Conservation (phyloP, 2,797 vertebrate genomes). For the Cercopithecus neglectus region DNA sequence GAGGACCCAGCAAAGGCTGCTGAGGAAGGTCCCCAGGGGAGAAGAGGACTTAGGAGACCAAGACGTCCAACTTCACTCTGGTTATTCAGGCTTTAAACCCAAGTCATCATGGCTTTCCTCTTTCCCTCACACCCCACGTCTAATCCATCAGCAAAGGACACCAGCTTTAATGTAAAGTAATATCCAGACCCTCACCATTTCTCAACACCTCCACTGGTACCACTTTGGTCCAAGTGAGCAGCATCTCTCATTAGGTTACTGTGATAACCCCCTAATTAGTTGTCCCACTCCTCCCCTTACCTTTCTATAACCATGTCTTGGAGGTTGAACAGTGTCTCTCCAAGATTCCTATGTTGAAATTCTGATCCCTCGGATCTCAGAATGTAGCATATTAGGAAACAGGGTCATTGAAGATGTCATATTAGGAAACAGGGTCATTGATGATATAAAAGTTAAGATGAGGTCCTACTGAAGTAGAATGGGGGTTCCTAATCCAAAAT, state of each 20-base stretch:
- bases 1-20: neutral
- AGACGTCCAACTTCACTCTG: neutral
- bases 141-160: neutral
- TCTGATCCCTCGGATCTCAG: neutral
- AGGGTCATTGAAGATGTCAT: neutral
- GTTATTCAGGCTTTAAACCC: neutral
- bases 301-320: neutral
- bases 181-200: neutral
- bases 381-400: neutral
- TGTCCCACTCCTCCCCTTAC: neutral
- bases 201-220: neutral
- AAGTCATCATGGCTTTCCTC: neutral
- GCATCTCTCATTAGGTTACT: neutral
- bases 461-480: neutral
- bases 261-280: neutral
- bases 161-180: neutral
- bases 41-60: neutral
- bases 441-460: neutral
- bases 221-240: neutral
- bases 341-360: neutral
- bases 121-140: neutral
- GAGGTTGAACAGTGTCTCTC: neutral
- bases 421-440: too few species aligned
- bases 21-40: neutral
- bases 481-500: neutral